phyloP scores from a whole-genome alignment of 2,888 invertebrate genomes.

The Nemapogon koenigi region DNA sequence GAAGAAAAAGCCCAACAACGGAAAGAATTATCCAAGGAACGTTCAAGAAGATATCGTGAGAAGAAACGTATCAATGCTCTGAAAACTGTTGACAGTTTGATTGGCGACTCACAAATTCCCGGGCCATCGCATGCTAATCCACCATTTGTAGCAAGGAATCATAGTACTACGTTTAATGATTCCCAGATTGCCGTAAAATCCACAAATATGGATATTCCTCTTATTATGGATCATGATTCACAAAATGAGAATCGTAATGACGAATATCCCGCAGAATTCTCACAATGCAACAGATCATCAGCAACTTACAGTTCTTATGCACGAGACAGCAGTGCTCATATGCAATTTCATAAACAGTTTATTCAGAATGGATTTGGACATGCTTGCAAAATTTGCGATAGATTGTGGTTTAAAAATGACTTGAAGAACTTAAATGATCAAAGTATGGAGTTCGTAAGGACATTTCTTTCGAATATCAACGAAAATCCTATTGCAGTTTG shows the following conservation, averaged over 20 bases:
- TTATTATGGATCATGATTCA: not conserved
- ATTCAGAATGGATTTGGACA: constrained; percentile 15
- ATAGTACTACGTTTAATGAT: not conserved
- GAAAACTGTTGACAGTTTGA: not conserved
- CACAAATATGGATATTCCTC: not conserved
- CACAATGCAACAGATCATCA: constrained; percentile 1
- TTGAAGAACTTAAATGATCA: constrained; percentile 10
- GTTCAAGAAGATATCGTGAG: constrained; percentile 3
- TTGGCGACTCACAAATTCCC: constrained; percentile 1
- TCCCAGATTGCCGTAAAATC: constrained; percentile 3
- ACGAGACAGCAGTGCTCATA: constrained; percentile 1
- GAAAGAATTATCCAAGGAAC: not conserved
- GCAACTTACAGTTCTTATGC: constrained; percentile 3
- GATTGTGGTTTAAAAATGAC: constrained; percentile 19
- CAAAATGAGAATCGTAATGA: not conserved
- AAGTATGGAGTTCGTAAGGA: constrained; percentile 1
- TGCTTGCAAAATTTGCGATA: constrained; percentile 18
- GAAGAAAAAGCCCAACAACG: constrained; percentile 1
- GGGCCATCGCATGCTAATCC: not conserved
- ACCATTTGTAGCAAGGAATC: not conserved
- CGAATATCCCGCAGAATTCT: not conserved
- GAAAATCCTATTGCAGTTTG: constrained; percentile 2
- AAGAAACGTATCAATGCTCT: constrained; percentile 3
- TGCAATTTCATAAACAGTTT: constrained; percentile 4
- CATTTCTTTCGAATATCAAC: constrained; percentile 2